Evolutionary conservation across 2,113 vertebrate species (phyloP).

Genomic region (Morone saxatilis): DNA sequence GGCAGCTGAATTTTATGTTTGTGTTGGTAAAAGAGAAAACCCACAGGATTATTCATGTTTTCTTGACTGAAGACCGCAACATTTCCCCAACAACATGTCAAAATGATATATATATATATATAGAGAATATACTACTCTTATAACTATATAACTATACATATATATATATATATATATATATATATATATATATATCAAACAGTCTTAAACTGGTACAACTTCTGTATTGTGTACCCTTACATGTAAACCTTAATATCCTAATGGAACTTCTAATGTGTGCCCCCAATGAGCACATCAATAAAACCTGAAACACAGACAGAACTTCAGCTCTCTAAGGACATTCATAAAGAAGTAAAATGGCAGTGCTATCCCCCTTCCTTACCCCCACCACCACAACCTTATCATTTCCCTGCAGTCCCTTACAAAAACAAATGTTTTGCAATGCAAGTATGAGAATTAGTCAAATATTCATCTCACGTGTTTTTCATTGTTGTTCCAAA

Average conservation of each 20-base stretch:
- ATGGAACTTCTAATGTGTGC: neutral
- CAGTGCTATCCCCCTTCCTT: too few relatives aligned
- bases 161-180: too few relatives aligned
- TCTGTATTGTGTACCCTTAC: neutral
- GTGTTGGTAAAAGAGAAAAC: neutral
- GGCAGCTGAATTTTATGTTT: neutral
- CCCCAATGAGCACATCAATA: neutral
- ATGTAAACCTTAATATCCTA: neutral
- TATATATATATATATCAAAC: neutral
- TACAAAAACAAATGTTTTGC: neutral
- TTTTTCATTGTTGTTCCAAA: constrained; percentile 92
- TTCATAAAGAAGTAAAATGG: too few relatives aligned
- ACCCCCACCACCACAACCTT: too few relatives aligned
- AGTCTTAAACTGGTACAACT: neutral
- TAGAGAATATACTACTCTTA: too few relatives aligned
- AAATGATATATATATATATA: too few relatives aligned
- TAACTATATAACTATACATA: too few relatives aligned
- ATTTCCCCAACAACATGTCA: too few relatives aligned
- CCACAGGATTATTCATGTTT: neutral
- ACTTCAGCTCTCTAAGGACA: neutral
- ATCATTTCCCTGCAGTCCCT: too few relatives aligned
- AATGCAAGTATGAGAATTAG: too few relatives aligned
- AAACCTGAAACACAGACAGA: neutral
- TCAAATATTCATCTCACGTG: constrained; percentile 82
- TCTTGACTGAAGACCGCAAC: neutral